Conservation (phyloP, 2,113 vertebrate species). For the Dipodomys spectabilis region DNA sequence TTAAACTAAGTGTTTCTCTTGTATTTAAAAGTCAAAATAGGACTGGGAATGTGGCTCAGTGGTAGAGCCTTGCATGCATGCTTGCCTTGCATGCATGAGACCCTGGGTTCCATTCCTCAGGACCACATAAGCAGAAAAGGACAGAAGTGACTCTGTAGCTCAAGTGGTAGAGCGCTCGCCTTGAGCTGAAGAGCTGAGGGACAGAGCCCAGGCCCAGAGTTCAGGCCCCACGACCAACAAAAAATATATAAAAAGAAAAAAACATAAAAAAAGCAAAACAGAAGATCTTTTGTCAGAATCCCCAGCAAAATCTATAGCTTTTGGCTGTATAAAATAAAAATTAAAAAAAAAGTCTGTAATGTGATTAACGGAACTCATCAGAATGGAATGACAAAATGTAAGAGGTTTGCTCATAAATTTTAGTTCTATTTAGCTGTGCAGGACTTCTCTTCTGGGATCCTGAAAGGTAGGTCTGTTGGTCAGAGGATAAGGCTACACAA, state of each 20-base stretch:
- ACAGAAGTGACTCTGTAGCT: too few relatives aligned
- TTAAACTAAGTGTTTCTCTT: not conserved
- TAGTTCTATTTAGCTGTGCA: not conserved
- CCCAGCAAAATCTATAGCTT: not conserved
- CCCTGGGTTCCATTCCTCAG: too few relatives aligned
- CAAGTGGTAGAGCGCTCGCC: too few relatives aligned
- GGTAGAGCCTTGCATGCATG: too few relatives aligned
- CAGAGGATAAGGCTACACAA: slow-evolving; percentile 71
- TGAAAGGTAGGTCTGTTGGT: slow-evolving; percentile 74
- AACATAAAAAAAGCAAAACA: not conserved
- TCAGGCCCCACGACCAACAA: too few relatives aligned
- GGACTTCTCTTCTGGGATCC: not conserved
- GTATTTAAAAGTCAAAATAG: too few relatives aligned
- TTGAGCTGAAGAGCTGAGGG: too few relatives aligned
- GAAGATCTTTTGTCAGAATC: not conserved
- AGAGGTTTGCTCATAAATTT: slow-evolving; percentile 54
- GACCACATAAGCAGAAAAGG: too few relatives aligned
- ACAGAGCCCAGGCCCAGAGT: too few relatives aligned
- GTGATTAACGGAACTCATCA: not conserved
- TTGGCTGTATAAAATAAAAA: not conserved
- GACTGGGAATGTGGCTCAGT: too few relatives aligned
- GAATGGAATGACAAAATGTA: not conserved
- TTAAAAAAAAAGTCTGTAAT: not conserved
- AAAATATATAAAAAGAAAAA: too few relatives aligned
- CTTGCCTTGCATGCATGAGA: too few relatives aligned